phyloP scores from a whole-genome alignment of 2,113 vertebrate genomes.

The Jaculus jaculus region DNA sequence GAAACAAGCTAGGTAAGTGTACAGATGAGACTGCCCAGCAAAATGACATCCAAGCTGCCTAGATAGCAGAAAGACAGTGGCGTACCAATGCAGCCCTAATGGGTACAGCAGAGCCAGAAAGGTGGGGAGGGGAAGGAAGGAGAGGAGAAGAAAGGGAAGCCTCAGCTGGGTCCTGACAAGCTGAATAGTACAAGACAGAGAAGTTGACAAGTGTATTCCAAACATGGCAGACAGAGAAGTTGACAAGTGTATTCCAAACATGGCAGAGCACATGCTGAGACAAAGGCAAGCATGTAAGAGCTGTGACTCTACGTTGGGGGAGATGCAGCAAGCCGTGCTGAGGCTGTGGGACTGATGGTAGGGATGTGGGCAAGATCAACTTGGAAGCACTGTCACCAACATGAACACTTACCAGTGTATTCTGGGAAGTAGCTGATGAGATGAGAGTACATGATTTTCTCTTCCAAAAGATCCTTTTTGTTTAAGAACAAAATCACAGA shows the following conservation, averaged over 20 bases:
- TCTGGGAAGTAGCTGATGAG: slow-evolving; percentile 90
- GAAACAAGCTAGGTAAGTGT: not conserved
- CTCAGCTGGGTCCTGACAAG: not conserved
- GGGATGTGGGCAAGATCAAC: fast-evolving
- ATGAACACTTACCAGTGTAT: slow-evolving; percentile 84
- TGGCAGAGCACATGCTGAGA: not conserved
- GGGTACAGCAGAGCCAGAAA: not conserved
- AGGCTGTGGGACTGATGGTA: not conserved
- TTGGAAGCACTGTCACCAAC: not conserved
- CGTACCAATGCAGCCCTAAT: fast-evolving
- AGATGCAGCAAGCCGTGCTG: not conserved
- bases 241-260: not conserved
- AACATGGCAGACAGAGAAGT: not conserved
- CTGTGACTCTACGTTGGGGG: not conserved
- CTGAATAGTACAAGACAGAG: not conserved
- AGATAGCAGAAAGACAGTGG: not conserved
- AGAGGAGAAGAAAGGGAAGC: too few relatives aligned
- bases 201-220: not conserved
- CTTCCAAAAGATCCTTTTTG: slow-evolving; percentile 91
- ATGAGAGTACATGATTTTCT: slow-evolving; percentile 91
- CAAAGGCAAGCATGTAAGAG: too few relatives aligned
- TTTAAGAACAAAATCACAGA: slow-evolving; percentile 94
- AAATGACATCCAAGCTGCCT: not conserved
- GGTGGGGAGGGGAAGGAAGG: not conserved
- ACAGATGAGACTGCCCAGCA: not conserved